Evolutionary conservation across 2,797 vertebrate species (phyloP).

Genomic region (Gallinago stenura): DNA sequence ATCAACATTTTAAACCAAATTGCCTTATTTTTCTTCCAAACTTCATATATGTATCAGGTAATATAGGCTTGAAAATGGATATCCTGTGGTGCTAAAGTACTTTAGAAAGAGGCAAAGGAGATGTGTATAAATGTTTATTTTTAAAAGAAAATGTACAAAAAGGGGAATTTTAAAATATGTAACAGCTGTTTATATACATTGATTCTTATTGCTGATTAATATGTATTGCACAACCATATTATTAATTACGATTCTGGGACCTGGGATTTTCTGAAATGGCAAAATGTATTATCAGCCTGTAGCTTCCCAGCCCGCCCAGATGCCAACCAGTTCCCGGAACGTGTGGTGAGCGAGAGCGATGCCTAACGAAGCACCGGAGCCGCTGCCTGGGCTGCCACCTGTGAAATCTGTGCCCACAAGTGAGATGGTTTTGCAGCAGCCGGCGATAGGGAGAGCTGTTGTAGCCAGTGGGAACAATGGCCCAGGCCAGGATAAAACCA

Average conservation of each 20-base stretch:
- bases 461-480: neutral
- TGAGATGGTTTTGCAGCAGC: slow-evolving; percentile 23
- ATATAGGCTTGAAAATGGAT: slow-evolving; percentile 89
- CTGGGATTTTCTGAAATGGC: slow-evolving; percentile 70
- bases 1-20: slow-evolving; percentile 89
- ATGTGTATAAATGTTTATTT: slow-evolving; percentile 86
- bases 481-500: slow-evolving; percentile 24
- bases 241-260: slow-evolving; percentile 73
- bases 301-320: slow-evolving; percentile 70
- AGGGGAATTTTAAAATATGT: slow-evolving; percentile 87
- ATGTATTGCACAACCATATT: slow-evolving; percentile 84
- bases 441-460: slow-evolving; percentile 35
- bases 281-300: slow-evolving; percentile 61
- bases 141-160: slow-evolving; percentile 84
- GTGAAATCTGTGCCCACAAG: neutral
- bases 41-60: slow-evolving; percentile 86
- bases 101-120: slow-evolving; percentile 82
- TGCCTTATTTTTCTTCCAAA: slow-evolving; percentile 92
- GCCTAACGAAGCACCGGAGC: neutral
- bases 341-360: slow-evolving; percentile 33
- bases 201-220: slow-evolving; percentile 92
- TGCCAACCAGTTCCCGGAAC: slow-evolving; percentile 73
- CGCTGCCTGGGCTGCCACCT: neutral
- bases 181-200: slow-evolving; percentile 88
- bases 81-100: slow-evolving; percentile 90